Conservation (phyloP, 1,140 invertebrate species). For the Cyrtorhinus lividipennis region DNA sequence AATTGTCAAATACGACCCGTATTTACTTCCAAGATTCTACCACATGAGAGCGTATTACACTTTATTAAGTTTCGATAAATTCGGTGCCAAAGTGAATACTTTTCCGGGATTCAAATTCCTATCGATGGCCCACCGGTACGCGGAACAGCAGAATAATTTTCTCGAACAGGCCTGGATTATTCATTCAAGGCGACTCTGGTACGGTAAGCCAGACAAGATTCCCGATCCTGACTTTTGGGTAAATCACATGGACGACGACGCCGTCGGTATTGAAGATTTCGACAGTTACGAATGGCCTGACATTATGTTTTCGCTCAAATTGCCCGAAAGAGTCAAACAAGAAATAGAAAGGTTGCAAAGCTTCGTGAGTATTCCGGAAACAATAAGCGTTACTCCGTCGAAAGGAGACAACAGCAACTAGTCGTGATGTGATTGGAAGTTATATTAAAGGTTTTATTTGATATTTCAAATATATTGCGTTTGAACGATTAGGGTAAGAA, state of each 20-base stretch:
- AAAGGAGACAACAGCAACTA: no score
- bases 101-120: not conserved
- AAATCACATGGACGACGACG: not conserved
- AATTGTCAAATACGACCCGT: not conserved
- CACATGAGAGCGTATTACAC: constrained; percentile 7
- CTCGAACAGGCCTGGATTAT: constrained; percentile 6
- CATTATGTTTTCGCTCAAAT: constrained; percentile 5
- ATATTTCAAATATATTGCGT: no score
- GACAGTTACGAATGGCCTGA: constrained; percentile 5
- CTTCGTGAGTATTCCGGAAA: not conserved
- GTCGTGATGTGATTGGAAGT: no score
- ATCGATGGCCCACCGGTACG: not conserved
- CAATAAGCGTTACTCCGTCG: not conserved
- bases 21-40: not conserved
- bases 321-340: not conserved
- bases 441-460: no score
- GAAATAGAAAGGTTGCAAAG: not conserved
- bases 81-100: not conserved
- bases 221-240: constrained; percentile 7
- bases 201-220: constrained; percentile 5
- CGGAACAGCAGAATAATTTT: constrained; percentile 3
- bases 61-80: not conserved
- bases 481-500: no score
- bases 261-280: not conserved
- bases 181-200: constrained; percentile 2